Conservation (phyloP, 1,140 invertebrate species). For the Tetramorium parvispinum region DNA sequence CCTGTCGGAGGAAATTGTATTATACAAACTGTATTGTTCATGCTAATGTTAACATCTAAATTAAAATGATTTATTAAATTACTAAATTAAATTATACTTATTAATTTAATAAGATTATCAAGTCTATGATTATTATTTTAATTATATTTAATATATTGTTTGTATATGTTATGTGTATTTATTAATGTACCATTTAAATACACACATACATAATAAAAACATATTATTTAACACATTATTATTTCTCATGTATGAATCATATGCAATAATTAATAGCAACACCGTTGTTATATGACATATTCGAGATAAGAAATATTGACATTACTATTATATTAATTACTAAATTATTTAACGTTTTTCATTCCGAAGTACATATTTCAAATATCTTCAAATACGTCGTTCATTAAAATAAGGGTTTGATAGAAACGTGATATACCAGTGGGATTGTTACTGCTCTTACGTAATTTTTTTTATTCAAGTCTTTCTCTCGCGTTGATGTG, state of each 20-base stretch:
- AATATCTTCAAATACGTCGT: not conserved
- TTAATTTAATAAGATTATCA: not conserved
- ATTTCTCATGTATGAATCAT: not conserved
- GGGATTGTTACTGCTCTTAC: slow-evolving; percentile 1
- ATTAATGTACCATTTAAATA: not conserved
- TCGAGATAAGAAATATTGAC: not conserved
- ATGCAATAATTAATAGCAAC: not conserved
- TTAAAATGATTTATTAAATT: not conserved
- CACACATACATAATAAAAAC: not conserved
- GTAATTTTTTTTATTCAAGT: not conserved
- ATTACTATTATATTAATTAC: not conserved
- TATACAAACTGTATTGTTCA: not conserved
- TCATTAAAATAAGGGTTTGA: not conserved
- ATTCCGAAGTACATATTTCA: not conserved
- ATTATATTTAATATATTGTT: not conserved
- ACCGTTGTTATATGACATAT: not conserved
- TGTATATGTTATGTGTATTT: not conserved
- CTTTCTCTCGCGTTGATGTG: not conserved
- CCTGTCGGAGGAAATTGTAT: not conserved
- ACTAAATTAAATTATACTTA: not conserved
- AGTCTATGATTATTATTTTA: not conserved
- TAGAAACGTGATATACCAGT: not conserved
- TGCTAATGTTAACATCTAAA: not conserved
- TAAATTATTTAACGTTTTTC: not conserved
- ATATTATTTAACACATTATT: not conserved